These are phyloP conservation scores for Neosalanx taihuensis DNA, from an alignment of 2,797 vertebrate genomes.

Conservation along the genomic window DNA sequence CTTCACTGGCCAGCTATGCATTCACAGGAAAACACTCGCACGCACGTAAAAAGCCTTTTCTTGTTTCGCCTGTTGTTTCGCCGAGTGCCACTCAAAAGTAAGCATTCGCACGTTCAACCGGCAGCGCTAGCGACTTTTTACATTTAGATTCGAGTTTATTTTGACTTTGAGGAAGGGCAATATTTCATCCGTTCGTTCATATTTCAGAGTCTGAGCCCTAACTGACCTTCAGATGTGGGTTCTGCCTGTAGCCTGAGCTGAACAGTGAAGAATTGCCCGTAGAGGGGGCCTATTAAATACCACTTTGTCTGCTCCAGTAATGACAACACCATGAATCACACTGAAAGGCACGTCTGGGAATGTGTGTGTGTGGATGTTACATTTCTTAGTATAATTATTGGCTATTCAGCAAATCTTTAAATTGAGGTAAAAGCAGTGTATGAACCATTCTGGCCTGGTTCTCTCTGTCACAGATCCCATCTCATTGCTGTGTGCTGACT, in stretches of 20 bases:
- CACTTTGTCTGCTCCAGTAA: slow-evolving; percentile 41
- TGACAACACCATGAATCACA: slow-evolving; percentile 48
- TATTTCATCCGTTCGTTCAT: background rate
- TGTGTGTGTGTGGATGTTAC: slow-evolving; percentile 25
- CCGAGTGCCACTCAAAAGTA: background rate
- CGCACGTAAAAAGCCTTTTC: slow-evolving; percentile 18
- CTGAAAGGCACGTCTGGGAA: slow-evolving; percentile 17
- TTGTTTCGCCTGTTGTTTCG: slow-evolving; percentile 14
- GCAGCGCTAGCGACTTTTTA: background rate
- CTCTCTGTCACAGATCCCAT: slow-evolving; percentile 45
- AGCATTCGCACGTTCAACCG: background rate
- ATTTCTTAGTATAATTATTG: slow-evolving; percentile 40
- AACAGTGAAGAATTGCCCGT: slow-evolving; percentile 33
- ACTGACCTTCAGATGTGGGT: slow-evolving; percentile 29
- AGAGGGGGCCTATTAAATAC: slow-evolving; percentile 46
- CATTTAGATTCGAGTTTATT: background rate
- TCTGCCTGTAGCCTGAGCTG: slow-evolving; percentile 14
- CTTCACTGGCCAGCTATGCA: slow-evolving; percentile 16
- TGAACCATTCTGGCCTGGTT: slow-evolving; percentile 22
- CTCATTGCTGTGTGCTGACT: slow-evolving; percentile 41
- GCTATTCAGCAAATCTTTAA: slow-evolving; percentile 25
- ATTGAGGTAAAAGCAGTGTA: slow-evolving; percentile 31
- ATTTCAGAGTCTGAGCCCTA: slow-evolving; percentile 1
- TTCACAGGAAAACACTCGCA: slow-evolving; percentile 28
- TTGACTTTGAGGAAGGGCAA: slow-evolving; percentile 1